Percentiles rank a stretch among this genome's conserved stretches.
These are phyloP conservation scores for Philereme transversata DNA, from an alignment of 2,888 invertebrate genomes.

Conservation along the genomic window DNA sequence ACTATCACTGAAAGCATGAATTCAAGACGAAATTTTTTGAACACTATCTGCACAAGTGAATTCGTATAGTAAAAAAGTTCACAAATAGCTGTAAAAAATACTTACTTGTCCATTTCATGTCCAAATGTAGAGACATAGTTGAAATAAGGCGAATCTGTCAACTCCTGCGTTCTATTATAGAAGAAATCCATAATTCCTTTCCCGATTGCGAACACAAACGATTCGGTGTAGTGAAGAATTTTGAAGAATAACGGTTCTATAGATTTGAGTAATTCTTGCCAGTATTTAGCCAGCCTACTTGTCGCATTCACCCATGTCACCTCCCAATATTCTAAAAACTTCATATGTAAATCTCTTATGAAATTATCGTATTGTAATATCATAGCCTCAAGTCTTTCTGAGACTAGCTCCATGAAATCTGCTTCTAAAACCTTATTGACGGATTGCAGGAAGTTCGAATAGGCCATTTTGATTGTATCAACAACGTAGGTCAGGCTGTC, in stretches of 20 bases:
- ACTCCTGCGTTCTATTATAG: constrained; percentile 90
- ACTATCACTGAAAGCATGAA: too few species aligned
- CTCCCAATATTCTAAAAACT: constrained; percentile 86
- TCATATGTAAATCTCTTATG: constrained; percentile 90
- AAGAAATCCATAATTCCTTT: constrained; percentile 91
- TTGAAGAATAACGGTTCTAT: constrained; percentile 92
- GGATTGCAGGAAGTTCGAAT: constrained; percentile 88
- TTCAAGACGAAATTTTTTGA: too few species aligned
- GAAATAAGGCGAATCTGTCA: constrained; percentile 92
- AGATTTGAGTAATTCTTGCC: constrained; percentile 88
- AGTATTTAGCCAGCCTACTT: constrained; percentile 86
- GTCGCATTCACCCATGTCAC: constrained; percentile 89
- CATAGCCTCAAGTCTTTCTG: constrained; percentile 86
- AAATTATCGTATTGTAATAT: constrained; percentile 91
- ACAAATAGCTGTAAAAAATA: constrained; percentile 19
- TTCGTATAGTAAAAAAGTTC: too few species aligned
- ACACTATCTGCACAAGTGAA: too few species aligned
- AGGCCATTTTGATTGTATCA: constrained; percentile 88
- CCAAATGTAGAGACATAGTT: constrained; percentile 91
- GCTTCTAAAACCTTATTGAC: constrained; percentile 88
- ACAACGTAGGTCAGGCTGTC: constrained; percentile 90
- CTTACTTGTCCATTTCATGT: constrained; percentile 88
- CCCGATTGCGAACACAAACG: constrained; percentile 88
- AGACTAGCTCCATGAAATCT: constrained; percentile 89
- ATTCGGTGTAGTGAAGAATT: constrained; percentile 89